Evolutionary conservation across 2,888 invertebrate species (phyloP).

Genomic region (Orthosia cruda): DNA sequence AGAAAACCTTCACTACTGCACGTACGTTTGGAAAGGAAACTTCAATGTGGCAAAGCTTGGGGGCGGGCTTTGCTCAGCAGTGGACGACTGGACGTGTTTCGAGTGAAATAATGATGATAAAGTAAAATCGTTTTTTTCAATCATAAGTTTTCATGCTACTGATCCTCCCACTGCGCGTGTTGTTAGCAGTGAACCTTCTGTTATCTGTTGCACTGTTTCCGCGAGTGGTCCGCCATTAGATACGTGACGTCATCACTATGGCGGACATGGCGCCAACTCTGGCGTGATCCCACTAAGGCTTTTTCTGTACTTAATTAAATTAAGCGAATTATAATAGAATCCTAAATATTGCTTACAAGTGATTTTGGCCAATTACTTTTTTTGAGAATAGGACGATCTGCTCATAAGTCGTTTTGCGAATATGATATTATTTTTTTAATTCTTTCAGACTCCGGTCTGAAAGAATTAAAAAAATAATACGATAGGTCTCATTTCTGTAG

Average conservation of each 20-base stretch:
- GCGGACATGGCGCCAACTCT: constrained; percentile 29
- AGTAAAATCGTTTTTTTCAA: neutral
- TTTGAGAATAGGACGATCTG: too few species aligned
- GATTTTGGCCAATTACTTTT: neutral
- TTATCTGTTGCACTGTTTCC: neutral
- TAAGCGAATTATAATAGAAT: constrained; percentile 15
- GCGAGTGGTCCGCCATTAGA: constrained; percentile 5
- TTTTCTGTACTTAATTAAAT: constrained; percentile 16
- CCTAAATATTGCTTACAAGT: neutral
- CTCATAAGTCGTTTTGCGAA: too few species aligned
- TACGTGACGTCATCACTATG: constrained; percentile 45
- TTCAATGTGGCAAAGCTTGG: too few species aligned
- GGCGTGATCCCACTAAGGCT: constrained; percentile 22
- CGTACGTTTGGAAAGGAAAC: neutral
- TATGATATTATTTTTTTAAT: too few species aligned
- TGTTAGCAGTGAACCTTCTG: constrained; percentile 20
- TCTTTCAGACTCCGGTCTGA: too few species aligned
- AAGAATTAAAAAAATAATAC: too few species aligned
- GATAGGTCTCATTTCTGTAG: too few species aligned
- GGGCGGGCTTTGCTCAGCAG: too few species aligned
- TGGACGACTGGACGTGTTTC: too few species aligned
- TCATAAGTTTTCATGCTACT: neutral
- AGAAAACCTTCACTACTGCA: neutral
- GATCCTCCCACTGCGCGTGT: neutral
- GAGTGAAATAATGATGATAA: too few species aligned